Percentiles rank a stretch among this genome's conserved stretches.
Evolutionary conservation across 2,113 vertebrate genomes (phyloP).

Genomic region (Colinus virginianus): DNA sequence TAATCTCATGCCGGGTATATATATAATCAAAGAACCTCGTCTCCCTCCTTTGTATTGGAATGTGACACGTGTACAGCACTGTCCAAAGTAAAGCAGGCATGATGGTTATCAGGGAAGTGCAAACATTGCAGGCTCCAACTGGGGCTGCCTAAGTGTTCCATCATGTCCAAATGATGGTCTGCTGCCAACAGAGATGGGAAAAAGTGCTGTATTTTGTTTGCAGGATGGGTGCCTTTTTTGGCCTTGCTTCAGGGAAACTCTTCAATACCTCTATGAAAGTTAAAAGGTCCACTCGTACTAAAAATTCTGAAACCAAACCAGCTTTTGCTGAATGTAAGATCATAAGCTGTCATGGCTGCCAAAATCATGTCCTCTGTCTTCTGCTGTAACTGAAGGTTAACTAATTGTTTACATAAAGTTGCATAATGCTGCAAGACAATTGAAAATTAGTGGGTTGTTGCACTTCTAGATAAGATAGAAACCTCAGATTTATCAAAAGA

Average conservation of each 20-base stretch:
- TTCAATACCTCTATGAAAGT: background rate
- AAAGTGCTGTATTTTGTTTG: background rate
- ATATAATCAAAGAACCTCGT: no score
- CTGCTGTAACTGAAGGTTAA: background rate
- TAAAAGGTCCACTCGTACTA: background rate
- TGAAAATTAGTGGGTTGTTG: background rate
- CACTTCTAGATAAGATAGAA: background rate
- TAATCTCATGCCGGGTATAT: no score
- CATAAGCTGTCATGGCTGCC: background rate
- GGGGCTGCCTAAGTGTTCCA: background rate
- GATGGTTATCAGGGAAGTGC: background rate
- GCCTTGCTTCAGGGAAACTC: background rate
- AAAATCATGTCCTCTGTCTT: background rate
- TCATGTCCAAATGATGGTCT: background rate
- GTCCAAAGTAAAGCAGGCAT: background rate
- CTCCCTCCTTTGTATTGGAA: no score
- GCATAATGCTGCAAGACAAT: background rate
- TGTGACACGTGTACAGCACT: background rate
- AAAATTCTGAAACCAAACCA: background rate
- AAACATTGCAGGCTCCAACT: no score
- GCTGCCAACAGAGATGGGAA: background rate
- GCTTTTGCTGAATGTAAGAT: background rate
- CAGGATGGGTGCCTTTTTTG: background rate
- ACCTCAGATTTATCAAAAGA: background rate
- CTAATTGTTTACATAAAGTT: background rate